These are phyloP conservation scores for Drosophila antonietae DNA, from an alignment of 2,888 invertebrate species.

Conservation along the genomic window DNA sequence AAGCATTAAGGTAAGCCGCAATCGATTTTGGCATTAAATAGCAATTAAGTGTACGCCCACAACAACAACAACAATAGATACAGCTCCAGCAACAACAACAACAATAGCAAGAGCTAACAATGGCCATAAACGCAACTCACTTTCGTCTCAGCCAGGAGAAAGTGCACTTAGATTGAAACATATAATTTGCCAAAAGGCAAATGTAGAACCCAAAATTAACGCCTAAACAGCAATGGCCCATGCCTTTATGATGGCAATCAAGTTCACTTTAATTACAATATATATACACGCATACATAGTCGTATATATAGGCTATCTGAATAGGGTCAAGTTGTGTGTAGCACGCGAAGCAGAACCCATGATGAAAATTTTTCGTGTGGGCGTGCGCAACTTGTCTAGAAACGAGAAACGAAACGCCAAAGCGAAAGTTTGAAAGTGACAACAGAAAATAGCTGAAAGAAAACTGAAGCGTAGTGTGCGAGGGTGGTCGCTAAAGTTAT, in stretches of 20 bases:
- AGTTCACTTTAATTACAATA: constrained; percentile 29
- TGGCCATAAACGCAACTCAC: constrained; percentile 52
- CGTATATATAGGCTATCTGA: constrained; percentile 33
- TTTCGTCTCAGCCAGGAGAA: constrained; percentile 55
- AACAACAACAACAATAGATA: constrained; percentile 3
- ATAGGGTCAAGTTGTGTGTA: constrained; percentile 69
- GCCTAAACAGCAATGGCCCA: constrained; percentile 61
- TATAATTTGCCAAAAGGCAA: constrained; percentile 66
- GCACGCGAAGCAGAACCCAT: constrained; percentile 56
- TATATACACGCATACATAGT: neutral
- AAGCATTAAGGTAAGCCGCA: constrained; percentile 58
- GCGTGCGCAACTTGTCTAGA: constrained; percentile 26
- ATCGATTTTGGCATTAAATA: constrained; percentile 63
- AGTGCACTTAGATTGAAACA: constrained; percentile 61
- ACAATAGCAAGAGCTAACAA: neutral
- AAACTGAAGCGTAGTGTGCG: constrained; percentile 1
- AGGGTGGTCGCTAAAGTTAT: neutral
- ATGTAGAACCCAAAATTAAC: constrained; percentile 75
- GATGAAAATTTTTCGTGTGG: constrained; percentile 34
- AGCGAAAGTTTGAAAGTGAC: constrained; percentile 79
- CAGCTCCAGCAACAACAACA: constrained; percentile 1
- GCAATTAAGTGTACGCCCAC: constrained; percentile 56
- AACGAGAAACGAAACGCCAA: constrained; percentile 53
- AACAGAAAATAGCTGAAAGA: constrained; percentile 27
- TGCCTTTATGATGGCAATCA: constrained; percentile 65